These are phyloP conservation scores for Patiria miniata DNA, from an alignment of 35 echinoderm and acorn worm species.

Conservation along the genomic window DNA sequence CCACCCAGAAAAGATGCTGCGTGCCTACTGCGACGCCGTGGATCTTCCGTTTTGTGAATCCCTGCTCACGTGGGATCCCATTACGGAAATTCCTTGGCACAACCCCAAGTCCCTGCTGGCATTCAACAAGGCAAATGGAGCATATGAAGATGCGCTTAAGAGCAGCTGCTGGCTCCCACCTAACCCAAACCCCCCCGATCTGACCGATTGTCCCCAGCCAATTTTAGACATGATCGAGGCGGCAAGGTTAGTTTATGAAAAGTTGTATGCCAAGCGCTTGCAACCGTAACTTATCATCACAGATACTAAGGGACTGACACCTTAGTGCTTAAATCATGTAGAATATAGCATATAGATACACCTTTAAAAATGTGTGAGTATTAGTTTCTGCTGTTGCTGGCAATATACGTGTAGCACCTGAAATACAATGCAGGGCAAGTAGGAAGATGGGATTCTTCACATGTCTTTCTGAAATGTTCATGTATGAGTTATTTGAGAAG, in stretches of 20 bases:
- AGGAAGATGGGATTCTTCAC: too few relatives aligned
- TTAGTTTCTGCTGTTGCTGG: too few relatives aligned
- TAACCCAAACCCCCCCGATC: not conserved
- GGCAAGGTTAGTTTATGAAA: not conserved
- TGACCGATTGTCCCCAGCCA: not conserved
- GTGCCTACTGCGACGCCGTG: constrained; percentile 34
- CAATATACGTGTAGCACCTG: too few relatives aligned
- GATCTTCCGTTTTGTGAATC: constrained; percentile 38
- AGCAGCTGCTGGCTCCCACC: constrained; percentile 1
- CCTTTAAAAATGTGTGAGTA: too few relatives aligned
- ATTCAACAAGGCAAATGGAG: not conserved
- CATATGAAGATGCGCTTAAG: constrained; percentile 13
- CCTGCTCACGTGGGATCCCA: constrained; percentile 38
- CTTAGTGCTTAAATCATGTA: too few relatives aligned
- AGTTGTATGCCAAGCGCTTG: not conserved
- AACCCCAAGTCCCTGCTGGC: not conserved
- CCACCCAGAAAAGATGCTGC: constrained; percentile 36
- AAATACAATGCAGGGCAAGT: too few relatives aligned
- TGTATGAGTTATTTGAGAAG: too few relatives aligned
- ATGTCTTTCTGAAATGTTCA: too few relatives aligned
- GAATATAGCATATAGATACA: too few relatives aligned
- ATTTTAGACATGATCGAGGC: not conserved
- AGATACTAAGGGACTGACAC: too few relatives aligned
- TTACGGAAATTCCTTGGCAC: constrained; percentile 10
- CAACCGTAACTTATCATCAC: not conserved